Conservation (phyloP, 2,797 vertebrate species). For the Thunnus albacares region DNA sequence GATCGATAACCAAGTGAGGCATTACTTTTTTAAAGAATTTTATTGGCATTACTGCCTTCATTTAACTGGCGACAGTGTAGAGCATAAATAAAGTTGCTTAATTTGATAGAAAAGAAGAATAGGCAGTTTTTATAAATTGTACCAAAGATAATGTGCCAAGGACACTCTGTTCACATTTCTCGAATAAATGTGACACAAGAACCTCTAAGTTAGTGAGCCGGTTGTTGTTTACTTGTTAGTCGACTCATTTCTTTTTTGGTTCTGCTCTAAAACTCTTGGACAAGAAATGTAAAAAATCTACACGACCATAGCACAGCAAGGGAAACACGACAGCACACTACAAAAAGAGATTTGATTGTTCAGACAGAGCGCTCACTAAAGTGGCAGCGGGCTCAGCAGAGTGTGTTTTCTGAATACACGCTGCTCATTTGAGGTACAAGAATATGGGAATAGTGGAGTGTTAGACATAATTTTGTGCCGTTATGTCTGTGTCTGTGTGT, state of each 20-base stretch:
- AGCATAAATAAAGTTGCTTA: not conserved
- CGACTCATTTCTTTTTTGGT: constrained; percentile 3
- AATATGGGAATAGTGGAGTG: constrained; percentile 28
- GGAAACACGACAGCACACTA: not conserved
- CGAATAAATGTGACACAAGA: not conserved
- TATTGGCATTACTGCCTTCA: not conserved
- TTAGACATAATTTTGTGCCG: constrained; percentile 33
- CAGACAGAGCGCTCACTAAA: constrained; percentile 15
- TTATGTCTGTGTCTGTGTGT: constrained; percentile 30
- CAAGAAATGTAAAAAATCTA: constrained; percentile 9
- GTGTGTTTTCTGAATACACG: constrained; percentile 10
- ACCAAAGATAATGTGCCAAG: constrained; percentile 4
- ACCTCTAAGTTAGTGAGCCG: not conserved
- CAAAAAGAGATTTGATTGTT: constrained; percentile 1
- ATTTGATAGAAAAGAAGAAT: not conserved
- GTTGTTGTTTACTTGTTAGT: constrained; percentile 20
- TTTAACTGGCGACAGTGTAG: not conserved
- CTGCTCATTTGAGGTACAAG: constrained; percentile 32
- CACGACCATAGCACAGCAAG: constrained; percentile 8
- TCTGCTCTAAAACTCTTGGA: constrained; percentile 24
- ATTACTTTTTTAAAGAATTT: too few relatives aligned
- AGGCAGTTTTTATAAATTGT: not conserved
- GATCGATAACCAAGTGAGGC: not conserved
- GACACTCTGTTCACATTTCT: not conserved
- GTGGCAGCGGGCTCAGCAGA: constrained; percentile 8